Base-by-base conservation (phyloP, 2,888 invertebrate genomes). In the Sarcophaga carnaria region DNA sequence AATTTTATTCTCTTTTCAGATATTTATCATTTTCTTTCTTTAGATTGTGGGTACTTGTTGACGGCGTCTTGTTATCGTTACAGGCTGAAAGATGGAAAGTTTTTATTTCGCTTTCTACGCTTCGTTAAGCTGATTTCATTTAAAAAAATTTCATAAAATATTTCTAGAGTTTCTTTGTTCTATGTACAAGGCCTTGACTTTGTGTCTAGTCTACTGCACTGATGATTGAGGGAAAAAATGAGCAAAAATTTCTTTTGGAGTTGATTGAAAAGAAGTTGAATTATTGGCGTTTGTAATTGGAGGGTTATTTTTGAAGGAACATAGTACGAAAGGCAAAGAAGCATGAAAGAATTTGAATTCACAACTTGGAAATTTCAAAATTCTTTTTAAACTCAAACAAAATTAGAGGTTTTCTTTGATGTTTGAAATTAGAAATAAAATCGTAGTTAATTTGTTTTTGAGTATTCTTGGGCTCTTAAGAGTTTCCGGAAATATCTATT, bases 41-140 rank as follows among this genome's bases (percentile, higher is more conserved):
- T 54, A 5, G 17, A 14, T 54, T 72, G 62, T 71, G 70, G 75
- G 20, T 79, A 75, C 37, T 78, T 80, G 82, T 64, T 86, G 82
- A 86, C 71, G 82, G 79, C 54, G 47, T 79, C 71, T 82, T 86
- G 79, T 67, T 86, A 83, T 76, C 71, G 27, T 76, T 80, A 79
- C 17, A 17, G 54, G 54, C 54, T 54, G 54, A 17, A 54, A 17
- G 12, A 54, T 54, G 17, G 54, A 54, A 82, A 81, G 77, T 69
- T 80, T 72, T 77, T 77, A 8, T 37, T 37, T 10, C 2, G 59
- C 66, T 77, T 83, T 64, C 22, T 45, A 62, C 22, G 75, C 47
- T 60, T 70, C 60, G 76, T 80, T 76, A 71, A 72, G 63, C 60
- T 74, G n/a, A 47, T 47, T 71, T 64, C 77, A 62, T 64, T 66